Base-by-base conservation (phyloP, 2,888 invertebrate species). In the Dichetophora obliterata region DNA sequence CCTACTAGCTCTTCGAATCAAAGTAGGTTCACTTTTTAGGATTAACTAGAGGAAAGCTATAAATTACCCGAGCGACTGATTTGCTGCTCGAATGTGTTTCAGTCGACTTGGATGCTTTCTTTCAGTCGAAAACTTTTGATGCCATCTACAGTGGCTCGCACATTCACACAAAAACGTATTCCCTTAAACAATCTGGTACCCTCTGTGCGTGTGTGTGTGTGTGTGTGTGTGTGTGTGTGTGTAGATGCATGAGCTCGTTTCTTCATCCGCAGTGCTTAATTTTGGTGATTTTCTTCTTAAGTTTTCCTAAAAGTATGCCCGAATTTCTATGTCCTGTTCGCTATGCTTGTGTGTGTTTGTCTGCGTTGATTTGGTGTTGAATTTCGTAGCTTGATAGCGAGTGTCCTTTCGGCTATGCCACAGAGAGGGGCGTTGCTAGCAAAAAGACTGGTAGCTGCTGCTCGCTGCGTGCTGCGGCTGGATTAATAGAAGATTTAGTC, bases 401-500 rank as follows among this genome's bases (percentile, higher is more conserved):
- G 59, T 43, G 59, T 71, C 71, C 71, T 71, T 71, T 69, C n/a
- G 43, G n/a, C 43, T 9, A 22, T 22, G 27, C 1, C 27, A 14
- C 14, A 11, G 19, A 16, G 52, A 11, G 66, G 27, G 22, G 52
- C 52, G 27, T 27, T 9, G 69, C 22, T 16, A 31, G 52, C 14
- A 37, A 34, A 69, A 54, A 54, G 43, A 50, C 52, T 22, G 24
- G 24, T 31, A 31, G n/a, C n/a, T 16, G 63, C 48, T 50, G 50
- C 43, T 8, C 24, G 22, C 19, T 69, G 57, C 69, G 61, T 69
- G 68, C 69, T 69, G 69, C 77, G 76, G 76, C 77, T 76, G 81
- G 79, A 81, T 81, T 81, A 81, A 80, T 77, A 76, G 77, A 77
- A 80, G 80, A 80, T 81, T 80, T 79, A 76, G 77, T 75, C 74